Percentiles rank a stretch among this genome's conserved stretches.
These are phyloP conservation scores for Sapayoa aenigma DNA, from an alignment of 2,113 vertebrate genomes.

Conservation along the genomic window DNA sequence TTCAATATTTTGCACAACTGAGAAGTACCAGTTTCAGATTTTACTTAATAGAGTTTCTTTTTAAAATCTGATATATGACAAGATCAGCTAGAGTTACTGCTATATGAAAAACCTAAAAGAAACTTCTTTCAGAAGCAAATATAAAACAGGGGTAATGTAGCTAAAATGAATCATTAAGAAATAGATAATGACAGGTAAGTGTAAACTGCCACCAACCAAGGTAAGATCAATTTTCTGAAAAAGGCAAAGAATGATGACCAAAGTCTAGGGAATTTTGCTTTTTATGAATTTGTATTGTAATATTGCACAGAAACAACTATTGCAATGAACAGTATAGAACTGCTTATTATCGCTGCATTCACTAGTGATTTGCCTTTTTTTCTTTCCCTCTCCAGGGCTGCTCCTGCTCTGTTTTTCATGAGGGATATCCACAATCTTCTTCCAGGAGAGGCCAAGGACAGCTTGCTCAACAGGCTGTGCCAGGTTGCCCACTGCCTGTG, in stretches of 20 bases:
- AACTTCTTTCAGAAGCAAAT: background rate
- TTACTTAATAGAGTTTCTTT: background rate
- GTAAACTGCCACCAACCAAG: background rate
- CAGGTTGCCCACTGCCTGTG: background rate
- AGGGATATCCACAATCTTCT: background rate
- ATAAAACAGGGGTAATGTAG: background rate
- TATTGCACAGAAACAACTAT: background rate
- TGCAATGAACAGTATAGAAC: background rate
- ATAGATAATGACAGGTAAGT: background rate
- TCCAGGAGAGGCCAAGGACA: background rate
- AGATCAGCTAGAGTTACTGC: background rate
- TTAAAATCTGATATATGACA: background rate
- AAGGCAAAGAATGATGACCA: background rate
- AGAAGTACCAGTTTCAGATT: background rate
- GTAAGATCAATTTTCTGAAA: background rate
- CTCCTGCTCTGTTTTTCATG: background rate
- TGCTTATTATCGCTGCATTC: background rate
- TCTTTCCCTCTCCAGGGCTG: background rate
- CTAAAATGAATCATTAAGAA: background rate
- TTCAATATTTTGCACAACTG: background rate
- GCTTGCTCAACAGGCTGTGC: background rate
- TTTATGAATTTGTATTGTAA: background rate
- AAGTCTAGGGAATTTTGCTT: background rate
- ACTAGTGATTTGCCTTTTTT: background rate
- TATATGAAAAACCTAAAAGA: background rate